Evolutionary conservation across 1,140 invertebrate species (phyloP), one percentile per base, ranked within the genome.

Genomic region (Cydia strobilella): DNA sequence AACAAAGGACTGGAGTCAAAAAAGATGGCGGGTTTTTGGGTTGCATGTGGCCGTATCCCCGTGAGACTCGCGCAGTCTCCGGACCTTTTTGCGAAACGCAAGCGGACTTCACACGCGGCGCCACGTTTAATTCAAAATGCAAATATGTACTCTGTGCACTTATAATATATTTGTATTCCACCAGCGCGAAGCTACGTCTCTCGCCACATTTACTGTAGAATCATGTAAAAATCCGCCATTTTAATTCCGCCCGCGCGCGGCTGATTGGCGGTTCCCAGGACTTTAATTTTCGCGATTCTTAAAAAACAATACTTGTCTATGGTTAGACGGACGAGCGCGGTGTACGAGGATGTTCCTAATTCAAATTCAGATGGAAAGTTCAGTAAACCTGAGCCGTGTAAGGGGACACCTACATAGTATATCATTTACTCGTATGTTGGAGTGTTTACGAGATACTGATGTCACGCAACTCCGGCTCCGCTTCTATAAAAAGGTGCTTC

Each of bases 401-500:
- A 88, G 77, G 74, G 72, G 74, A 78, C 81, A 83, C 59, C 54
- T 85, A 54, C 45, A 72, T 75, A 59, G 54, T 59, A 86, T 82
- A 87, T 85, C 79, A 87, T 86, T 82, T 78, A 75, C 51, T 73
- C 69, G 73, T 76, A 78, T 79, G 77, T 71, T 74, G 79, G 79
- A 81, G 80, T 82, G 83, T 84, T 83, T 84, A 84, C 79, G 77
- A 87, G 87, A 87, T 86, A 88, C 82, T 54, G 39, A 59, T 73
- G 74, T 76, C 73, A 76, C 77, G 79, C 82, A 80, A 82, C 80
- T 80, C 76, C 78, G 86, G 81, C 82, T 81, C 78, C 76, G 87
- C 80, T 83, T 90, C 89, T 92, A 91, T 90, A 92, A 91, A 92
- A 92, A 92, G 89, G 86, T 81, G 81, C 84, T 90, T 89, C 85